Evolutionary conservation across 1,140 invertebrate species (phyloP).

Genomic region (Helicoverpa armigera): DNA sequence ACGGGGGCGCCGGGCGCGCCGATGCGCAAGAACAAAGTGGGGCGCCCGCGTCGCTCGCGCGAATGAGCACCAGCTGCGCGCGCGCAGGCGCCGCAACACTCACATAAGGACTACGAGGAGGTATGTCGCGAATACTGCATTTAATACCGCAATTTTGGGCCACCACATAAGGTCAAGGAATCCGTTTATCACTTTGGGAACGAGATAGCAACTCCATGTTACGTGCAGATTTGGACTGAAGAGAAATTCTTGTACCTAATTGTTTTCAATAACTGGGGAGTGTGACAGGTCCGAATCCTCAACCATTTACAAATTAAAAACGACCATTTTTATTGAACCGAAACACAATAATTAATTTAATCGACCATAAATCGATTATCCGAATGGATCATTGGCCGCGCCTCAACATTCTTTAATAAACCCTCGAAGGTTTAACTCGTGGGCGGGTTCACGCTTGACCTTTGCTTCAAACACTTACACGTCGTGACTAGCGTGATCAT

Average conservation of each 20-base stretch:
- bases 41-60: conserved; percentile 84
- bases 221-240: neutral
- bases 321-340: neutral
- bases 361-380: conserved; percentile 38
- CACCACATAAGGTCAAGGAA: too few relatives aligned
- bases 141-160: neutral
- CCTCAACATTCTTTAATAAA: conserved; percentile 37
- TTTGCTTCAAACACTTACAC: conserved; percentile 45
- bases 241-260: neutral
- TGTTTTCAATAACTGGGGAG: too few relatives aligned
- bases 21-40: conserved; percentile 93
- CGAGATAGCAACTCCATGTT: too few relatives aligned
- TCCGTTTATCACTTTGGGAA: too few relatives aligned
- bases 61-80: conserved; percentile 82
- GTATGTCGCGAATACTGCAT: conserved; percentile 53
- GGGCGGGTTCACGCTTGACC: conserved; percentile 48
- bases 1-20: conserved; percentile 88
- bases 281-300: too few relatives aligned
- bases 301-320: too few relatives aligned
- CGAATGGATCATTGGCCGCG: neutral
- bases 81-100: conserved; percentile 67
- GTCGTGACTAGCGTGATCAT: conserved; percentile 56
- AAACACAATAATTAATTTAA: conserved; percentile 37
- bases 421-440: conserved; percentile 25
- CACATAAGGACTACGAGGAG: conserved; percentile 80